Percentiles rank a stretch among this genome's conserved stretches.
phyloP scores from a whole-genome alignment of 64 coral and sea anemone species.

The Montipora efflorescens region DNA sequence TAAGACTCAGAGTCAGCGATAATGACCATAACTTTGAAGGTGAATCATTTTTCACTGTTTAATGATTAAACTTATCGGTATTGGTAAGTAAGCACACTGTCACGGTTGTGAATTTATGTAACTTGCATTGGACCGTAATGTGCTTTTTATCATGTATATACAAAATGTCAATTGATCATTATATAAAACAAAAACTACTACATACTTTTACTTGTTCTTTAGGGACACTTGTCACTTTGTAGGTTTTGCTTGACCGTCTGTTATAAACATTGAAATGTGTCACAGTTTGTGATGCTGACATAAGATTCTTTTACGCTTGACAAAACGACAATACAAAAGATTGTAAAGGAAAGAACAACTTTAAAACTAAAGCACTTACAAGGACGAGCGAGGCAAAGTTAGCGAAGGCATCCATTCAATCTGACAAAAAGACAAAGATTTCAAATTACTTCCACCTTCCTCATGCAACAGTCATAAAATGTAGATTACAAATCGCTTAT shows the following conservation, averaged over 20 bases:
- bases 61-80: too few relatives aligned
- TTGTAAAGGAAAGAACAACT: neutral
- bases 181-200: neutral
- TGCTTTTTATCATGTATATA: too few relatives aligned
- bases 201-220: neutral
- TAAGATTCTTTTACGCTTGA: too few relatives aligned
- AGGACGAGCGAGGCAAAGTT: neutral
- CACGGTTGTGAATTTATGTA: too few relatives aligned
- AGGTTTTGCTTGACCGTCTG: slow-evolving; percentile 1
- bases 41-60: too few relatives aligned
- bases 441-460: neutral
- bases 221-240: neutral
- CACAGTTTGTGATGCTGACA: neutral
- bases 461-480: neutral
- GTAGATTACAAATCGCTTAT: too few relatives aligned
- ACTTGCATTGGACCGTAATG: too few relatives aligned
- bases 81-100: too few relatives aligned
- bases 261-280: neutral
- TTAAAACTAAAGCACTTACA: neutral
- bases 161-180: neutral
- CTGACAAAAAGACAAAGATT: neutral
- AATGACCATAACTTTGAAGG: too few relatives aligned
- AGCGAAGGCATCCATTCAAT: neutral
- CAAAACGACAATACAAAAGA: neutral
- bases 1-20: too few relatives aligned